Evolutionary conservation across 2,797 vertebrate species (phyloP), one percentile per base, ranked within the genome.

Genomic region (Hafferia zeledoni): DNA sequence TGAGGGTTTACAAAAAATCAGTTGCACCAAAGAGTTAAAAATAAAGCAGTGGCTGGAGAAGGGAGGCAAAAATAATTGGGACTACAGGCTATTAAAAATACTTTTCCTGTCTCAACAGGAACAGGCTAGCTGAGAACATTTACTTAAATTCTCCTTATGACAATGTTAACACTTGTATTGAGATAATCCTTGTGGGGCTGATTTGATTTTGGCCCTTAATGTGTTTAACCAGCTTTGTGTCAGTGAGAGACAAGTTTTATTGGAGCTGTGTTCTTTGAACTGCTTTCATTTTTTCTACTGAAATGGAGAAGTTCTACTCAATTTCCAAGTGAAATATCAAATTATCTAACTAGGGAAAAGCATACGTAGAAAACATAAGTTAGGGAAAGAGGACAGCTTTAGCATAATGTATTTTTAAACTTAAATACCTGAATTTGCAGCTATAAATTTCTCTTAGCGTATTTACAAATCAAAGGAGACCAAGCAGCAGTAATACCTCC

Each of bases 11-110:
- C 31, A 50, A 72, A 90, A 90, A 52, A 68, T 77, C 60, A 47
- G 7, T 68, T 88, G 49, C 64, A 94, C 63, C 93, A 89, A 68
- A 11, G 56, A 64, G 37, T 94, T 90, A 89, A 95, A 95, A 93
- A 85, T 55, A 85, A 88, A 94, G 64, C 2, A 1, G 67, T 63
- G 77, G 41, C 63, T 75, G 70, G 49, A 94, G 67, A 76, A 81
- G 39, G 30, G 53, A 92, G 60, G 53, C 41, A 89, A 79, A 90
- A 63, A 52, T 50, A 60, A 27, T 18, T 10, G 3, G 33, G 53
- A 78, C 69, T 90, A 76, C 46, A 88, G 59, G 70, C 76, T 67
- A 74, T 83, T 91, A 84, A 87, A 82, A 93, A 53, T 70, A 57
- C 60, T 87, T 95, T 31, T 76, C 70, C 37, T 87, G 74, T 68